These are phyloP conservation scores for Setophaga petechia DNA, from an alignment of 2,113 vertebrate species.

Conservation along the genomic window DNA sequence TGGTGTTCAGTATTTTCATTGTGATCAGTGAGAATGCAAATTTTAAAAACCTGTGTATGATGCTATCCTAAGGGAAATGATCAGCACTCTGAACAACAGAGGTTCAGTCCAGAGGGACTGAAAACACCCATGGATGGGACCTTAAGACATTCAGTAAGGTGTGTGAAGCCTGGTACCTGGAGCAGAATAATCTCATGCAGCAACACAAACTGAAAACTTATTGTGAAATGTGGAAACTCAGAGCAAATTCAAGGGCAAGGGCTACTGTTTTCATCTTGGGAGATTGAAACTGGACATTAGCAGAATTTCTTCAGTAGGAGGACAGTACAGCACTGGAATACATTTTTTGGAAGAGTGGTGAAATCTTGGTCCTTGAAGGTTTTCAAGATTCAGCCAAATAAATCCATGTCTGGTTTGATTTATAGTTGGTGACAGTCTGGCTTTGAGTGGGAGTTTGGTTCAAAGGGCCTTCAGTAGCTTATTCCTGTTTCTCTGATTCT, in stretches of 20 bases:
- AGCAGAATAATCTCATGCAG: not conserved
- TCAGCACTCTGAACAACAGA: not conserved
- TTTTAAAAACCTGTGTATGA: not conserved
- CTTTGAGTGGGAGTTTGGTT: not conserved
- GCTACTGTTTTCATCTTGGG: not conserved
- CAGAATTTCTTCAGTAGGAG: not conserved
- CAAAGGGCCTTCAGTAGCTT: not conserved
- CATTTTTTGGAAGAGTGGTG: not conserved
- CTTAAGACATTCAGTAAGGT: not conserved
- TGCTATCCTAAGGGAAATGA: not conserved
- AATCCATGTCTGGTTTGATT: not conserved
- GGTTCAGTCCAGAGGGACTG: not conserved
- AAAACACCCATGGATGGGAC: not conserved
- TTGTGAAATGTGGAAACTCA: not conserved
- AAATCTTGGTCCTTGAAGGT: not conserved
- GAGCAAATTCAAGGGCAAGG: not conserved
- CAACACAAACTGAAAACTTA: not conserved
- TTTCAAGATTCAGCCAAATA: not conserved
- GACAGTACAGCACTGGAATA: not conserved
- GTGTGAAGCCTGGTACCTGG: not conserved
- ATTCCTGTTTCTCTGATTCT: not conserved
- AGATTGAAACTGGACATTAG: not conserved
- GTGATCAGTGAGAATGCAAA: not conserved
- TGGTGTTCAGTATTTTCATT: not conserved
- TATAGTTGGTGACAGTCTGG: not conserved